Percentiles rank a stretch among this genome's conserved stretches.
Conservation (phyloP, 2,888 invertebrate genomes). For the Leptopilina syphax region DNA sequence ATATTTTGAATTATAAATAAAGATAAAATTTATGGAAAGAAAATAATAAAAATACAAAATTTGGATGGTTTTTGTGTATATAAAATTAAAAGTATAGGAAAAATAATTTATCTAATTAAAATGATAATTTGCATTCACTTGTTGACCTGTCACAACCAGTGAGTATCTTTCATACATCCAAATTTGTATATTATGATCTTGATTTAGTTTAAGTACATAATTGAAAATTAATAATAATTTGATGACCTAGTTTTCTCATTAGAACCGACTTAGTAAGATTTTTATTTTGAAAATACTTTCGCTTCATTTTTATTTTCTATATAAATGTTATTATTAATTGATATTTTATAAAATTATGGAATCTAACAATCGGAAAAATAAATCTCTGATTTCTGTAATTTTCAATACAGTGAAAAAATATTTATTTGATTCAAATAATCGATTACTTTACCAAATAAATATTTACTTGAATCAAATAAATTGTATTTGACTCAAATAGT, state of each 20-base stretch:
- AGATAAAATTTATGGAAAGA: too few relatives aligned
- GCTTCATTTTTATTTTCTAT: conserved; percentile 14
- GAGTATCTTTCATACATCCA: conserved; percentile 6
- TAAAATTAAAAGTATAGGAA: too few relatives aligned
- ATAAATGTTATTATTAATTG: conserved; percentile 1
- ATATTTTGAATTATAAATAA: too few relatives aligned
- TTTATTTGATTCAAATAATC: too few relatives aligned
- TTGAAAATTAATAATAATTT: conserved; percentile 12
- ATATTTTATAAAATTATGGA: conserved; percentile 18
- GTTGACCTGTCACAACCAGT: conserved; percentile 31
- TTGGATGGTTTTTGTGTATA: too few relatives aligned
- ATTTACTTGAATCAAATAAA: too few relatives aligned
- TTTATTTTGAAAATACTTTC: conserved; percentile 24
- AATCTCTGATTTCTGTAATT: conserved; percentile 17
- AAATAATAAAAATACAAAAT: too few relatives aligned
- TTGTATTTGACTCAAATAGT: too few relatives aligned
- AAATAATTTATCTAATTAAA: neutral
- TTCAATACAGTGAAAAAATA: neutral
- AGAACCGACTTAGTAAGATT: conserved; percentile 24
- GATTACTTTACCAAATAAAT: too few relatives aligned
- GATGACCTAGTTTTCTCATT: conserved; percentile 4
- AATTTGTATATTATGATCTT: neutral
- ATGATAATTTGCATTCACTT: neutral
- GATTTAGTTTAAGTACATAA: neutral
- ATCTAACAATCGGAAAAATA: conserved; percentile 28